Base-by-base conservation (phyloP, 2,113 vertebrate genomes). In the Tragelaphus strepsiceros region DNA sequence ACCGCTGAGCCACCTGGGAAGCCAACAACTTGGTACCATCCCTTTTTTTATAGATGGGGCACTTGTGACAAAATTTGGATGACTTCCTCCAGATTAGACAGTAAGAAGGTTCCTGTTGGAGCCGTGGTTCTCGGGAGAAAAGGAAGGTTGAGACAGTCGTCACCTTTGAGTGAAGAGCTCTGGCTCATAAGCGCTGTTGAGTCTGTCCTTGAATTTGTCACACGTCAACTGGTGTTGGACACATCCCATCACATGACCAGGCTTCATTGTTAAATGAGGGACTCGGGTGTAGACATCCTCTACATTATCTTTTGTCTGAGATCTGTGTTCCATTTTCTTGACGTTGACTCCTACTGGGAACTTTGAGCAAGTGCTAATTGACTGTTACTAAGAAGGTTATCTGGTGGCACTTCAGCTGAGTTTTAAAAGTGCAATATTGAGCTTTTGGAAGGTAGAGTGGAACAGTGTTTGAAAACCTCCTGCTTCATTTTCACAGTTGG, bases 321-420 rank as follows among this genome's bases (percentile, higher is more conserved):
- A 24, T 62, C 81, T 90, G 35, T 71, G 35, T 16, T 78, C 12
- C 14, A 17, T 43, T 90, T 64, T 74, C 19, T 81, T 58, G 53
- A 8, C 1, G 5, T 62, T 67, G 58, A 95, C 53, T 35, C 83
- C 77, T 88, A 43, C 74, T 46, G n/a, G 53, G 62, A 86, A 90
- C 54, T 32, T 71, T 35, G 28, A 78, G 51, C 24, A 80, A 35
- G 35, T 12, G 5, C 9, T 64, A 43, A 39, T 12, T 91, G 86
- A 96, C 62, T 91, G 80, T 90, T 94, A 86, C 89, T 51, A 39
- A 86, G 81, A 90, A 93, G 35, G 19, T 95, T 96, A 96, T 98
- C 93, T 96, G 93, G 95, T 91, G 43, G 28, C 21, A 15, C 10
- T 51, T 97, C 32, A 58, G n/a, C 62, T 9, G 3, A 71, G 14